Base-by-base conservation (phyloP, 2,113 vertebrate genomes). In the Loxodonta africana region DNA sequence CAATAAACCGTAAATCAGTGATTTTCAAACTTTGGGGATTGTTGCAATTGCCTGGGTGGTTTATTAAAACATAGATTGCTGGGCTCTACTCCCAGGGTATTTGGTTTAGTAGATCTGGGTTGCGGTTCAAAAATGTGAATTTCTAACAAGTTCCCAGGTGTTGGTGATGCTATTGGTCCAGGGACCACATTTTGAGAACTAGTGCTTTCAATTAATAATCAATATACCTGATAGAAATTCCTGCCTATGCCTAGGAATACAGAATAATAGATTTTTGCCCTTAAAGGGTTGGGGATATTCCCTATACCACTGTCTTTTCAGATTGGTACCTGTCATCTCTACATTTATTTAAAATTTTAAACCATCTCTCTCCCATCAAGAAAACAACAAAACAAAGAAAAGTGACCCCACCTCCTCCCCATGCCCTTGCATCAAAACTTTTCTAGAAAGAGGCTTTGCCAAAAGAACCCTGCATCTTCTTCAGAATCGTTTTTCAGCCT, bases 201-300 rank as follows among this genome's bases (percentile, higher is more conserved):
- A 69, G 57, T 21, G 5, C 33, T 48, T 83, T 93, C 87, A 78
- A 51, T 76, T 74, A 83, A 91, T 83, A 90, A 67, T 74, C 53
- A 89, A 80, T 20, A 91, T 11, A 91, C 20, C 15, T 46, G 46
- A 44, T 1, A 53, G 37, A 67, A 86, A 3, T 51, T 44, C 37
- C 25, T 74, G 1, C 5, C 2, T 67, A 53, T 48, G 33, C 18
- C 8, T 30, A 25, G 37, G 67, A 83, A 96, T 82, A 37, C 21
- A 83, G 57, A 91, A 85, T 46, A 62, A 62, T 20, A 94, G 67
- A 90, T 65, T 85, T 95, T 93, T 95, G n/a, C 15, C n/a, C 5
- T 88, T 85, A 77, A 90, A 95, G 26, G 21, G 60, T 25, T 46
- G 37, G 25, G 28, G 18, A 37, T 84, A 8, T 78, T 83, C 67